Evolutionary conservation across 2,797 vertebrate species (phyloP).

Genomic region (Neoniphon sammara): DNA sequence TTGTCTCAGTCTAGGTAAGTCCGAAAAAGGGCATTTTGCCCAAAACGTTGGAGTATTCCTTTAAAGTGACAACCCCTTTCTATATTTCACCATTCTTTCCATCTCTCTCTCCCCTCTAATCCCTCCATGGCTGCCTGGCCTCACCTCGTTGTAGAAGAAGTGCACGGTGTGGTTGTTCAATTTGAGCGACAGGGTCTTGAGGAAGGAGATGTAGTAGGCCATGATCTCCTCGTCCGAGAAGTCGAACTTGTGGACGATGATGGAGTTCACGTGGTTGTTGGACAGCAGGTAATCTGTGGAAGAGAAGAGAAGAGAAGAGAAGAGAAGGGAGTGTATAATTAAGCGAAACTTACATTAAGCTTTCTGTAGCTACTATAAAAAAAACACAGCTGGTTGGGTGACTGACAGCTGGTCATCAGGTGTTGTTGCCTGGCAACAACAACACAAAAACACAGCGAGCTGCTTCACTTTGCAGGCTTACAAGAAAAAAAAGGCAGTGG

Average conservation of each 20-base stretch:
- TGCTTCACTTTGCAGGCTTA: conserved; percentile 10
- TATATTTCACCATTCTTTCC: neutral
- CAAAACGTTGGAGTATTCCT: too few species aligned
- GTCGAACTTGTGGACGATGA: conserved; percentile 99
- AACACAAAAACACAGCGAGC: conserved; percentile 13
- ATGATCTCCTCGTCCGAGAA: conserved; percentile 99
- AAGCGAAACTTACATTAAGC: too few species aligned
- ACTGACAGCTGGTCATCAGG: conserved; percentile 5
- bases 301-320: neutral
- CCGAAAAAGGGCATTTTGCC: too few species aligned
- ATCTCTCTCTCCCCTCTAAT: too few species aligned
- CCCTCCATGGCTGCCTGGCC: conserved; percentile 37
- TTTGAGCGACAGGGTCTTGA: conserved; percentile 97
- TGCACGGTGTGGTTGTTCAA: conserved; percentile 99
- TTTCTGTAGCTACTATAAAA: too few species aligned
- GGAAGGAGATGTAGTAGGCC: conserved; percentile 99
- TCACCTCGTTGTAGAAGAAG: conserved; percentile 99
- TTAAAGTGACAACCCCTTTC: neutral
- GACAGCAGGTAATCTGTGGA: conserved; percentile 94
- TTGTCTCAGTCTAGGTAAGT: too few species aligned
- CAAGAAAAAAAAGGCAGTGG: neutral
- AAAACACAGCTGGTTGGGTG: neutral
- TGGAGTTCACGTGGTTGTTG: conserved; percentile 99
- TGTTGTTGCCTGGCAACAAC: conserved; percentile 46
- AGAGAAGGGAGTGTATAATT: too few species aligned